Evolutionary conservation across 2,113 vertebrate species (phyloP), one percentile per base, ranked within the genome.

Genomic region (Catagonus wagneri): DNA sequence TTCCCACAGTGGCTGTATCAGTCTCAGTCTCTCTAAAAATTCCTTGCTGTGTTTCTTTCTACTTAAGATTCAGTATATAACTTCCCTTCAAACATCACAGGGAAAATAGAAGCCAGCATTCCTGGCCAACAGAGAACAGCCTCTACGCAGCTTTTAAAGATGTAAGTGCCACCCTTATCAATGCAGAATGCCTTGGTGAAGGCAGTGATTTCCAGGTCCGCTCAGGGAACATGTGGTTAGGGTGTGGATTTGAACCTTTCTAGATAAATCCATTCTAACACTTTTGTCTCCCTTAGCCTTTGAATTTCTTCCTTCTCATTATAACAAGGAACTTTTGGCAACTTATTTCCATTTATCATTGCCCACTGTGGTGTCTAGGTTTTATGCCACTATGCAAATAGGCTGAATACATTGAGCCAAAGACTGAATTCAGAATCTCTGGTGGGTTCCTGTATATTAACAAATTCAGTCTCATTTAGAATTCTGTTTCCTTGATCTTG

Each of bases 301-400:
- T 84, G 58, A 90, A 72, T 93, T 92, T 17, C 52, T 80, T 71
- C 54, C 83, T 91, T 60, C 13, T 20, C 54, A 34, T n/a, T 50
- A 34, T 76, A 80, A 25, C 27, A 78, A 83, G 27, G 16, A 36
- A 92, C 8, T 83, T 89, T 39, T 39, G 29, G 17, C 61, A 92
- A 80, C 32, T 69, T 94, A 34, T 71, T 88, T 91, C 68, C 61
- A 69, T 63, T 76, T 92, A 92, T 50, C 19, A 44, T 12, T 10
- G 16, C 11, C 10, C 13, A 74, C 19, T 83, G 11, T 32, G 27
- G 3, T 81, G 17, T 89, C 60, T 78, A 76, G 17, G 27, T 78
- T 93, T 97, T 92, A 89, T 32, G 27, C 44, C 85, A 61, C 25
- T 52, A 76, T 78, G 32, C 13, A 74, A 83, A 66, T 20, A 76